Conservation (phyloP, 2,113 vertebrate genomes). For the Cygnus buccinator region DNA sequence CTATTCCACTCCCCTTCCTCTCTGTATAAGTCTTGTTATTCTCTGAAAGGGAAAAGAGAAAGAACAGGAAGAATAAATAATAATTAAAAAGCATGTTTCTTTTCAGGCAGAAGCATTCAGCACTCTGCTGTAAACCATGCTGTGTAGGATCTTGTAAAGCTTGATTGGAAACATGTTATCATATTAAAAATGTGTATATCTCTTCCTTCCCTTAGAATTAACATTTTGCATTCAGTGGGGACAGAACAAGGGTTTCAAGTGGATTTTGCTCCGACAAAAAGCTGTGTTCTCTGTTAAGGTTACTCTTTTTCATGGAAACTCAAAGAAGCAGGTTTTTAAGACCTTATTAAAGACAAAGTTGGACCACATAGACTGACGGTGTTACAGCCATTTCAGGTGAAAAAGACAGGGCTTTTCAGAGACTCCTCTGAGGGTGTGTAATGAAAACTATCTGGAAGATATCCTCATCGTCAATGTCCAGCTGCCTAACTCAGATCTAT, state of each 20-base stretch:
- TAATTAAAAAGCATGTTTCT: conserved; percentile 5
- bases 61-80: conserved; percentile 40
- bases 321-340: conserved; percentile 54
- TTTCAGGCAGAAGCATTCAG: conserved; percentile 2
- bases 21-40: conserved; percentile 31
- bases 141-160: conserved; percentile 41
- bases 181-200: conserved; percentile 12
- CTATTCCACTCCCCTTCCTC: background rate
- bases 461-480: background rate
- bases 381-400: conserved; percentile 45
- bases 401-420: conserved; percentile 61
- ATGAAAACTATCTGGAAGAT: conserved; percentile 68
- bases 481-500: conserved; percentile 46
- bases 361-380: conserved; percentile 55
- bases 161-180: conserved; percentile 37
- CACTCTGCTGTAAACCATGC: background rate
- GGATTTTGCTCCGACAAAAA: conserved; percentile 48
- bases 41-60: conserved; percentile 25
- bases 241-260: conserved; percentile 22
- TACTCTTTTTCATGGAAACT: conserved; percentile 20
- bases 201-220: conserved; percentile 8
- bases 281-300: conserved; percentile 1
- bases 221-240: conserved; percentile 30
- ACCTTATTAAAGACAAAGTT: conserved; percentile 60
- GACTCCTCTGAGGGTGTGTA: conserved; percentile 30